Conservation (phyloP, 2,113 vertebrate species). For the Pachycephala philippinensis region DNA sequence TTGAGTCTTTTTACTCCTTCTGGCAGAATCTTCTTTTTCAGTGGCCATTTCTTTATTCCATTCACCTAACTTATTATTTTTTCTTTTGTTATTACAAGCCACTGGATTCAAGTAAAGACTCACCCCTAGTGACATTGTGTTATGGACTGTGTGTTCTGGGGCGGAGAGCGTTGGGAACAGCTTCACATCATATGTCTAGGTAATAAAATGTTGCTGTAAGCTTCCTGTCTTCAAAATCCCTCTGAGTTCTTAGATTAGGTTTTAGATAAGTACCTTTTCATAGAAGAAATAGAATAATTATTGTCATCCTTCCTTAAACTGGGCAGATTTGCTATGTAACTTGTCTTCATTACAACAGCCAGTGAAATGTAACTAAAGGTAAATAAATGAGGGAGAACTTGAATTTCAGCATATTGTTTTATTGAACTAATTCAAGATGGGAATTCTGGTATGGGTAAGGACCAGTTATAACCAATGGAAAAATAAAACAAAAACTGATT, state of each 20-base stretch:
- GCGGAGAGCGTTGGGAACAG: conserved; percentile 92
- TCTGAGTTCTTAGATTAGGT: neutral
- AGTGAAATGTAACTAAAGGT: neutral
- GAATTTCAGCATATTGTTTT: neutral
- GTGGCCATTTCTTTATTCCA: neutral
- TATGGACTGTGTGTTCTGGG: conserved; percentile 96
- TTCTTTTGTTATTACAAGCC: conserved; percentile 71
- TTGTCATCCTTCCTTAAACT: neutral
- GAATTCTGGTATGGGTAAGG: neutral
- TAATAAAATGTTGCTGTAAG: conserved; percentile 49
- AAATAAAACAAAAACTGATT: neutral
- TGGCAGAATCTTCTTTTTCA: neutral
- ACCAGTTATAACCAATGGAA: neutral
- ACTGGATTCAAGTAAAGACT: conserved; percentile 91
- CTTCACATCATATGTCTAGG: conserved; percentile 99
- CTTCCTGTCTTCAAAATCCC: neutral
- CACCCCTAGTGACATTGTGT: conserved; percentile 88
- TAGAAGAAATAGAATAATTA: neutral
- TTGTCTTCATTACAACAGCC: neutral
- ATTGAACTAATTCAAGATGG: neutral
- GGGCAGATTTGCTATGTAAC: neutral
- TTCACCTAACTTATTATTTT: neutral
- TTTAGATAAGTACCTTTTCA: neutral
- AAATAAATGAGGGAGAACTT: neutral
- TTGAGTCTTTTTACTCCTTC: neutral